Conservation (phyloP, 2,888 invertebrate genomes). For the Mellilla xanthometata region DNA sequence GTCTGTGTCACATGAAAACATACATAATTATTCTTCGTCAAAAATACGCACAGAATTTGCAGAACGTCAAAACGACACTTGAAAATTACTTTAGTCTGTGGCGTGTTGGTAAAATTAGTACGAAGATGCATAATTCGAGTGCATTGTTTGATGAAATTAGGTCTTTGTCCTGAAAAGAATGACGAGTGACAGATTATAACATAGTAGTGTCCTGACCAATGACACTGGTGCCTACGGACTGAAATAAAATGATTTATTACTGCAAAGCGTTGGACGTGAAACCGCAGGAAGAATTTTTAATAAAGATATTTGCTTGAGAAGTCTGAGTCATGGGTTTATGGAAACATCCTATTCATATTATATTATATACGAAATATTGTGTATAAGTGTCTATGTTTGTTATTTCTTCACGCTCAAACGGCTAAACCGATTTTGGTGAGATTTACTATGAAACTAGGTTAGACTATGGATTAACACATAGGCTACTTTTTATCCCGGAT, state of each 20-base stretch:
- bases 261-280: constrained; percentile 5
- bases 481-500: too few species aligned
- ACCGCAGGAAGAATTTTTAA: constrained; percentile 19
- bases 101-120: constrained; percentile 16
- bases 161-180: constrained; percentile 32
- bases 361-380: too few species aligned
- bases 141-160: constrained; percentile 34
- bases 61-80: not conserved
- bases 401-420: too few species aligned
- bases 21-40: not conserved
- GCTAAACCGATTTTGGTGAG: too few species aligned
- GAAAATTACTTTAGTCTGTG: constrained; percentile 6
- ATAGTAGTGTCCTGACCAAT: constrained; percentile 11
- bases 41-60: not conserved
- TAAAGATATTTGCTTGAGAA: constrained; percentile 8
- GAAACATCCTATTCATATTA: too few species aligned
- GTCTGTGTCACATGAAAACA: constrained; percentile 2
- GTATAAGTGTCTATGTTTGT: too few species aligned
- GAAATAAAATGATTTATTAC: constrained; percentile 15
- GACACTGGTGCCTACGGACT: constrained; percentile 24
- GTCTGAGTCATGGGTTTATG: constrained; percentile 13
- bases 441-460: too few species aligned
- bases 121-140: constrained; percentile 27
- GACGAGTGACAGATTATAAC: not conserved
- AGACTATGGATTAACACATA: too few species aligned